Percentiles rank a stretch among this genome's conserved stretches.
phyloP scores from a whole-genome alignment of 2,113 vertebrate species.

The Thunnus maccoyii region DNA sequence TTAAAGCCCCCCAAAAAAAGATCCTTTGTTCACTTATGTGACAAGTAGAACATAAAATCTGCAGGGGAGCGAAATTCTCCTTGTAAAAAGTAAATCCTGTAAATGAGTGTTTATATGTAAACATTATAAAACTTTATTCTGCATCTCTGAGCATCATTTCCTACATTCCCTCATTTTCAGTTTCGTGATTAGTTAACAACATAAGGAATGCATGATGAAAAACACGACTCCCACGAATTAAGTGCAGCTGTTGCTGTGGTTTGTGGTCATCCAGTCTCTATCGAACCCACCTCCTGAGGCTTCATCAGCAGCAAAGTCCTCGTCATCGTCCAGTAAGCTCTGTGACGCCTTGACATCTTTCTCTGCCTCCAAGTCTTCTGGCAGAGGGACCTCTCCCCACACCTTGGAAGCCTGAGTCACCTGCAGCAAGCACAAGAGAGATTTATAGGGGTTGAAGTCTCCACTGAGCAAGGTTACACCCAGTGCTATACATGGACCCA shows the following conservation, averaged over 20 bases:
- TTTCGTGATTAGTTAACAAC: constrained; percentile 17
- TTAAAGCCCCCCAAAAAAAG: background rate
- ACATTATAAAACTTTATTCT: background rate
- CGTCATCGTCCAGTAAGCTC: constrained; percentile 83
- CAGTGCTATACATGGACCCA: constrained; percentile 43
- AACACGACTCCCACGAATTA: constrained; percentile 43
- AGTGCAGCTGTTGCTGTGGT: constrained; percentile 63
- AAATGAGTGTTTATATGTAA: background rate
- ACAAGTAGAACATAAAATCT: background rate
- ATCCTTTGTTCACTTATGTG: background rate
- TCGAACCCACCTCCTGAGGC: constrained; percentile 83
- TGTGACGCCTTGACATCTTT: constrained; percentile 54
- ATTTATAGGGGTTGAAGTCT: constrained; percentile 73
- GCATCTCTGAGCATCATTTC: background rate
- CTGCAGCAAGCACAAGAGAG: constrained; percentile 74
- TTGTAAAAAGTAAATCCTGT: background rate
- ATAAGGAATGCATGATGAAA: constrained; percentile 45
- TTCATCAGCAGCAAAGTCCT: constrained; percentile 83
- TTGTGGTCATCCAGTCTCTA: constrained; percentile 26
- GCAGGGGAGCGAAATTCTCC: background rate
- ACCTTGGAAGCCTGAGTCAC: constrained; percentile 85
- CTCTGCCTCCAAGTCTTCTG: constrained; percentile 82
- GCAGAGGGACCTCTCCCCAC: constrained; percentile 84
- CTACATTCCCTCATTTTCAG: background rate
- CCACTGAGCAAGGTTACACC: constrained; percentile 49